Evolutionary conservation across 2,797 vertebrate genomes (phyloP), one percentile per base, ranked within the genome.

Genomic region (Linurgus olivaceus): DNA sequence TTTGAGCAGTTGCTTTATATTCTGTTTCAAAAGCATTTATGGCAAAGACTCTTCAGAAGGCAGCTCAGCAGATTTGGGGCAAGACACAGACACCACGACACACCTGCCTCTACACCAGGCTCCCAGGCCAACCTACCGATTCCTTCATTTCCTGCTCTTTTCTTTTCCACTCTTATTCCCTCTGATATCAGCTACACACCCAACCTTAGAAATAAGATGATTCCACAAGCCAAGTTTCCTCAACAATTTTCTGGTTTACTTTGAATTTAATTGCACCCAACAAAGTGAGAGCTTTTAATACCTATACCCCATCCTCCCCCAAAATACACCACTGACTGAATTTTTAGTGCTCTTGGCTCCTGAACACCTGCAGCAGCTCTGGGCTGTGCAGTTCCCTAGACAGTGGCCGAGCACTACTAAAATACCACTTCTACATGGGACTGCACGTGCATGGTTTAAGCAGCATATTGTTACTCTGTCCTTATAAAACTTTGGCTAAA

Each of bases 21-120:
- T 62, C 35, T 59, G 31, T 51, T 71, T 51, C 63, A 78, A 66
- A 2, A 40, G 28, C 5, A 12, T 66, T 62, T 55, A 8, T 19
- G 13, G 29, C 51, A 82, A 35, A 52, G 25, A 9, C 7, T 9
- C 44, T 14, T 28, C 20, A 54, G 73, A 72, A 81, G 20, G 20
- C 47, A 54, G 10, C 48, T 79, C 38, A 47, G 25, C n/a, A 90
- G 44, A 20, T 9, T 13, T 6, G 50, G 35, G 44, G 5, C 6
- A 3, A 28, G 13, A 21, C 18, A 3, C 1, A 10, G 50, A 14
- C 26, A 61, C n/a, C 31, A 6, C 0, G 6, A 5, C 3, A 38
- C 3, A 0, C 6, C 40, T 78, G 38, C 17, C 47, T 52, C 40
- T 13, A 7, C 11, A 1, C 20, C 21, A 29, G 31, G 35, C 51